Evolutionary conservation across 2,797 vertebrate genomes (phyloP).

Genomic region (Pseudocheirus occidentalis): DNA sequence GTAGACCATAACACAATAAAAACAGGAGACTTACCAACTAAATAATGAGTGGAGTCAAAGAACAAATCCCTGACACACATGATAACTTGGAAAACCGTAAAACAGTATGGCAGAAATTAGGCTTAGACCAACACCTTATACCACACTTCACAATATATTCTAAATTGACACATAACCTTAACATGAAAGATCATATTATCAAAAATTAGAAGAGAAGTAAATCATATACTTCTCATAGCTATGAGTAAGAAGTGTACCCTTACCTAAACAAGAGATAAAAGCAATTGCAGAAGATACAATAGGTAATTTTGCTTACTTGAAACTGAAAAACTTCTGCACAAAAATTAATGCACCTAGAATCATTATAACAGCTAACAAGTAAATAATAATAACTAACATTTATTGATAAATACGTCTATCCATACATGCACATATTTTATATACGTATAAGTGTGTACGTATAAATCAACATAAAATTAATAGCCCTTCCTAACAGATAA

Average conservation of each 20-base stretch:
- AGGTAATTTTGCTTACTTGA: background rate
- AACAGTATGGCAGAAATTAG: background rate
- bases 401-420: background rate
- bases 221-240: background rate
- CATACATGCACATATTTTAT: background rate
- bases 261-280: background rate
- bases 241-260: background rate
- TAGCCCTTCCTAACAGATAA: background rate
- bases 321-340: background rate
- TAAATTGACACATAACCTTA: background rate
- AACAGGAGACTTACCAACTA: background rate
- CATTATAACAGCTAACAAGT: background rate
- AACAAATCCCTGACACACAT: too few species aligned
- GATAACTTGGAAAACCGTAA: background rate
- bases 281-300: background rate
- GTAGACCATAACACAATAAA: background rate
- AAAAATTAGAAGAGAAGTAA: background rate
- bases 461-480: background rate
- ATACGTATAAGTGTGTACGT: background rate
- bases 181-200: background rate
- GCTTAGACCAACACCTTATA: background rate
- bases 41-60: too few species aligned
- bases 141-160: background rate
- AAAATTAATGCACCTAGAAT: background rate
- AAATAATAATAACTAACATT: background rate